Base-by-base conservation (phyloP, 2,113 vertebrate species). In the Ranitomeya variabilis region DNA sequence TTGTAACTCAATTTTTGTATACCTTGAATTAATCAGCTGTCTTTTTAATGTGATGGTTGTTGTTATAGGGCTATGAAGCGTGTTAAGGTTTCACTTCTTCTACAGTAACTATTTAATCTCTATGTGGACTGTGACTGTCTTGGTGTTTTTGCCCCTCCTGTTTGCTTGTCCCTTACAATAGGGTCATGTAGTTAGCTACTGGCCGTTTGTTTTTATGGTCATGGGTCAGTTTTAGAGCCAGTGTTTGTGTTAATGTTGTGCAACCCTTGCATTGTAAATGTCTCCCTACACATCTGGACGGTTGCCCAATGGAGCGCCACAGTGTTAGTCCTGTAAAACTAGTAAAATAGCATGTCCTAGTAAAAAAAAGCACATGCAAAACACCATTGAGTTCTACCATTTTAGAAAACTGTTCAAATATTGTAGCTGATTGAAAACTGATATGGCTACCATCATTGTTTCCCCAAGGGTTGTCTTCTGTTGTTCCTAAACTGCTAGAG, bases 131-230 rank as follows among this genome's bases (percentile, higher is more conserved):
- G 78, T 80, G 54, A 57, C 55, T 79, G 51, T 79, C 52, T 79
- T 3, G 9, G 52, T 76, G 54, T 57, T 8, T 80, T 59, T 16
- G 21, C 55, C 16, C 78, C 78, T 80, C 78, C 78, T 80, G 10
- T 80, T 80, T 80, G 54, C 52, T 57, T 80, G 54, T 59, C 23
- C 15, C 19, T n/a, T 80, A 57, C 78, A 80, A 80, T 52, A 19
- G 78, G 14, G 78, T 80, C 54, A 57, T 80, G 78, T 80, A 80
- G 78, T 26, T 57, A 57, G 78, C 78, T 57, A 9, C 54, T 57
- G 23, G 51, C 23, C 54, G 59, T 57, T 80, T 80, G 78, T 80
- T 80, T 76, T 80, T 80, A 31, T 76, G 73, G 73, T 51, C 45
- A 76, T 19, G n/a, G 78, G 78, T 59, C 54, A 80, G 54, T 26